Base-by-base conservation (phyloP, 1,140 invertebrate species). In the Sycobia sp. region DNA sequence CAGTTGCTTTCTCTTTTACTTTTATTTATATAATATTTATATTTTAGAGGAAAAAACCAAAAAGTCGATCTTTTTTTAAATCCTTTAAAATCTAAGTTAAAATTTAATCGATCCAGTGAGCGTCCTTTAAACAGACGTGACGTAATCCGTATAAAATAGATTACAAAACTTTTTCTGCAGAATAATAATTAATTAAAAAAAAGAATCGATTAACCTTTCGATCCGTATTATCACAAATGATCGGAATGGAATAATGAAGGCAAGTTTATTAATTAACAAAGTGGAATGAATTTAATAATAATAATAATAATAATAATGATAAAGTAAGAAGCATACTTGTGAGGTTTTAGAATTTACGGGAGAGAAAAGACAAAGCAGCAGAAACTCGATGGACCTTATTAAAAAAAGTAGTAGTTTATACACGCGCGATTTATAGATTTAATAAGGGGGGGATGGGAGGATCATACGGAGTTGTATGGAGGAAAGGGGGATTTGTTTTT, bases 321-420 rank as follows among this genome's bases (percentile, higher is more conserved):
- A 39, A 44, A 36, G 34, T 51, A n/a, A 54, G 23, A 50, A 50
- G n/a, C n/a, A 34, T 61, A 43, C 18, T 53, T n/a, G n/a, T n/a
- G 58, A 60, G 27, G 38, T 53, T 16, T 53, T 43, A 44, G 59
- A 32, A 54, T 54, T 62, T 46, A 54, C 23, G 41, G 39, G 59
- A 62, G 59, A 62, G 50, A 61, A 34, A 53, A 61, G 58, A 46
- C 47, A 53, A 29, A 41, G 29, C 32, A 62, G 49, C 41, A 62
- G 58, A 53, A 61, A 62, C 50, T 62, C 23, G 41, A 54, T 53
- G 39, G 49, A 62, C 49, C 39, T 38, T 62, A 54, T 54, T 50
- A 41, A 60, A n/a, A 44, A 32, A 54, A 61, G 39, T 54, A 53
- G 18, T 51, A 54, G 39, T 36, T 34, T 62, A 36, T 62, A 46